Evolutionary conservation across 2,113 vertebrate genomes (phyloP).

Genomic region (Pangasianodon gigas): DNA sequence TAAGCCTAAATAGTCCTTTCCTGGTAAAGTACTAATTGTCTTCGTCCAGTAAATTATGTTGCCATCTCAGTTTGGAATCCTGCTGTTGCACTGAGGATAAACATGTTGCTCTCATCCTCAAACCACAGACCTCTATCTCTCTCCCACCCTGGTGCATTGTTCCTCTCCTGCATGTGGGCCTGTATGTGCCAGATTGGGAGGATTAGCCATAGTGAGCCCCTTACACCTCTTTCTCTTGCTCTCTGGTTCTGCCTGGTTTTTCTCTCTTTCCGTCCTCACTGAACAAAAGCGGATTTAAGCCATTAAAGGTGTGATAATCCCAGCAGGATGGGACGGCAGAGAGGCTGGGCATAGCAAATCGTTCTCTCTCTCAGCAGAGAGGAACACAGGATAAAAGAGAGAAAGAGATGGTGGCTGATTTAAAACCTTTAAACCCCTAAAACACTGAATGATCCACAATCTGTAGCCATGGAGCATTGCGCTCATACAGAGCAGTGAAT

Average conservation of each 20-base stretch:
- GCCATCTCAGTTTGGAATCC: conserved; percentile 34
- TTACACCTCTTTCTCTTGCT: conserved; percentile 10
- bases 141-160: conserved; percentile 34
- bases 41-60: conserved; percentile 32
- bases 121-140: conserved; percentile 25
- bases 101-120: conserved; percentile 39
- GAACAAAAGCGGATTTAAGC: conserved; percentile 55
- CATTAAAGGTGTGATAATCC: conserved; percentile 59
- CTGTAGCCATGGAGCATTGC: not conserved
- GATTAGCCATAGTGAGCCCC: conserved; percentile 48
- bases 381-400: not conserved
- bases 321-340: conserved; percentile 36
- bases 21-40: conserved; percentile 31
- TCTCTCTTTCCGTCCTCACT: conserved; percentile 37
- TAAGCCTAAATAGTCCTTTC: not conserved
- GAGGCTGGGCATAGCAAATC: conserved; percentile 23
- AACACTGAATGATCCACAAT: conserved; percentile 2
- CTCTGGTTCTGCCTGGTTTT: conserved; percentile 10
- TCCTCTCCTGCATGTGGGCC: conserved; percentile 18
- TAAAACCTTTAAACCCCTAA: conserved; percentile 26
- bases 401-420: not conserved
- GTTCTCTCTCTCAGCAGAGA: conserved; percentile 1
- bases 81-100: conserved; percentile 28
- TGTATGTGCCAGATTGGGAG: conserved; percentile 31
- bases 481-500: not conserved